Evolutionary conservation across 2,888 invertebrate species (phyloP), one percentile per base, ranked within the genome.

Genomic region (Melikaiella ostensackeni): DNA sequence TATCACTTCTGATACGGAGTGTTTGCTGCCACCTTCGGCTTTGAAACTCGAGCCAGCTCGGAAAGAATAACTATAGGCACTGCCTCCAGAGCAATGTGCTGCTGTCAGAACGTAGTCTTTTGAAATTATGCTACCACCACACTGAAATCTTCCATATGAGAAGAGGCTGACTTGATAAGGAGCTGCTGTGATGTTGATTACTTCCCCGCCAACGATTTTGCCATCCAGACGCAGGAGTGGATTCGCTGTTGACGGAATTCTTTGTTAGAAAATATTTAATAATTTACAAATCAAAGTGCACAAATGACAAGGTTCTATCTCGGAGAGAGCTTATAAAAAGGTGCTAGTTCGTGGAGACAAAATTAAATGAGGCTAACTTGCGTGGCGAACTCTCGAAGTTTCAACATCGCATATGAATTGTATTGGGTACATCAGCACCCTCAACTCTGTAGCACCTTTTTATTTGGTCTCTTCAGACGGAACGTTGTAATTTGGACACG

Each of bases 111-210:
- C 19, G 42, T 77, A 63, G 19, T 76, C 59, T 61, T 78, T 38
- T 7, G 78, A 74, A 11, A 77, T 50, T 21, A 80, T 79, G 24
- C 75, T 76, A 3, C 80, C 80, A 11, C 80, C 80, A 33, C 80
- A 80, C 1, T 75, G 30, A 13, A 77, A 77, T 1, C 11, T 13
- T 7, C 61, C 74, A 35, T n/a, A 6, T 38, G 16, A 73, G 64
- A 33, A 79, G 64, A 30, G 70, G 77, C 74, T 77, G 13, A 75
- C 74, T 76, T 75, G 79, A 27, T 74, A 76, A 66, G 76, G 76
- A 16, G 74, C 57, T 74, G 35, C 42, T 55, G 75, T 75, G 76
- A 77, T 77, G 76, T 76, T 74, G 61, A 75, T 76, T 50, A 61
- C 55, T 38, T 62, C 30, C 35, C 76, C 76, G 21, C 62, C 61